Evolutionary conservation across 1,140 invertebrate species (phyloP), one percentile per base, ranked within the genome.

Genomic region (Maconellicoccus hirsutus): DNA sequence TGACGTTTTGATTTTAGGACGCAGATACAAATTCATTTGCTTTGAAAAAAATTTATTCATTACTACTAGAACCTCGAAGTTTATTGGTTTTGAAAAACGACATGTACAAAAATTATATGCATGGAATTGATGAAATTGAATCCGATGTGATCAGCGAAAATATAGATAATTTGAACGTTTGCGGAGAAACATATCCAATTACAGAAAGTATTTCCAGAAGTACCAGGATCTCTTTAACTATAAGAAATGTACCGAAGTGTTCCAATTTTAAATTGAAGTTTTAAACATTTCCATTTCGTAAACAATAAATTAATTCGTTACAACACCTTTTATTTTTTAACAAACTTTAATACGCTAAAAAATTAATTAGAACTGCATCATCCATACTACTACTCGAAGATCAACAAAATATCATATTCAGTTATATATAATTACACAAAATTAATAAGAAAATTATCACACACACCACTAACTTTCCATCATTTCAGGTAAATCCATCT

Each of bases 221-320:
- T 0, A 91, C 86, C 16, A 85, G 95, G 77, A 81, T 98, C 73
- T 98, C 95, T 6, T 80, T 98, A 33, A 98, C 96, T 42, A 96
- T 98, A 73, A 85, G 95, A 78, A 87, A 94, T 85, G 94, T 97
- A 8, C 92, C 93, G 71, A 95, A 93, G 83, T 89, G 90, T 70
- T 84, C 86, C 75, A 94, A 91, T 85, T 83, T 89, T 78, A 71
- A 63, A 33, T 71, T 71, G 14, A 72, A 66, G 75, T 71, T 73
- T 81, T 79, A 66, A 76, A 73, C 29, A 0, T 66, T 14, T 66
- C 8, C 25, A 8, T 66, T 59, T 3, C 3, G 16, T 16, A 16
- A 22, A 59, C 6, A 59, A 19, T 59, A 59, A 59, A 19, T n/a
- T n/a, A n/a, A n/a, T n/a, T n/a, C n/a, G n/a, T n/a, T n/a, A n/a